Evolutionary conservation across 2,888 invertebrate genomes (phyloP).

Genomic region (Dascillus cervinus): DNA sequence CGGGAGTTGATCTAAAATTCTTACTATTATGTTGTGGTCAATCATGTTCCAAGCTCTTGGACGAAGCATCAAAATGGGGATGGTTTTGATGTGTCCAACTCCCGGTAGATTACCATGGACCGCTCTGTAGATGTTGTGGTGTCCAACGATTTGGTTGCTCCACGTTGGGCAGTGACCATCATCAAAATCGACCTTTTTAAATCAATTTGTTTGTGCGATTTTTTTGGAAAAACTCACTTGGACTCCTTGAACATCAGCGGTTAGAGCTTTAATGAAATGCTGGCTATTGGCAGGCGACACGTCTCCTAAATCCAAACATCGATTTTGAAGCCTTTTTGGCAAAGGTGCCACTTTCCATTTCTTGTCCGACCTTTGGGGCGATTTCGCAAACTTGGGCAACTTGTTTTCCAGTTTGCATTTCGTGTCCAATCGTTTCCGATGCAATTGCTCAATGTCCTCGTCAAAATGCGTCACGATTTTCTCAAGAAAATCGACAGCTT

Average conservation of each 20-base stretch:
- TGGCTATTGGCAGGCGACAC: conserved; percentile 54
- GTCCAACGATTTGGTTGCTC: conserved; percentile 58
- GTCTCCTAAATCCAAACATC: conserved; percentile 58
- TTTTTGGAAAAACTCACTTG: conserved; percentile 38
- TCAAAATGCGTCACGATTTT: conserved; percentile 47
- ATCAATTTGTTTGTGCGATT: no score
- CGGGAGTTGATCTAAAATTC: conserved; percentile 2
- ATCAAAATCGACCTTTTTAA: conserved; percentile 57
- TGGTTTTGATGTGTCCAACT: conserved; percentile 47
- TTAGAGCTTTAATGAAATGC: conserved; percentile 50
- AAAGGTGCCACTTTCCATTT: conserved; percentile 55
- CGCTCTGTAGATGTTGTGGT: conserved; percentile 51
- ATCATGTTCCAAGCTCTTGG: conserved; percentile 70
- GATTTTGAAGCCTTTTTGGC: conserved; percentile 48
- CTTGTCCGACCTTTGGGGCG: conserved; percentile 40
- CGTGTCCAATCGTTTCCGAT: conserved; percentile 36
- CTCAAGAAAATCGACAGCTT: conserved; percentile 50
- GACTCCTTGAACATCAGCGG: conserved; percentile 51
- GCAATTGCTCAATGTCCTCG: no score
- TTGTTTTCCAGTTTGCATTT: no score
- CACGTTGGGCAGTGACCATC: conserved; percentile 70
- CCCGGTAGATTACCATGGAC: conserved; percentile 47
- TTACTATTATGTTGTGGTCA: conserved; percentile 56
- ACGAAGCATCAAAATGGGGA: conserved; percentile 57
- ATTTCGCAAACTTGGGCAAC: conserved; percentile 42